Evolutionary conservation across 2,797 vertebrate species (phyloP).

Genomic region (Geotrypetes seraphini): DNA sequence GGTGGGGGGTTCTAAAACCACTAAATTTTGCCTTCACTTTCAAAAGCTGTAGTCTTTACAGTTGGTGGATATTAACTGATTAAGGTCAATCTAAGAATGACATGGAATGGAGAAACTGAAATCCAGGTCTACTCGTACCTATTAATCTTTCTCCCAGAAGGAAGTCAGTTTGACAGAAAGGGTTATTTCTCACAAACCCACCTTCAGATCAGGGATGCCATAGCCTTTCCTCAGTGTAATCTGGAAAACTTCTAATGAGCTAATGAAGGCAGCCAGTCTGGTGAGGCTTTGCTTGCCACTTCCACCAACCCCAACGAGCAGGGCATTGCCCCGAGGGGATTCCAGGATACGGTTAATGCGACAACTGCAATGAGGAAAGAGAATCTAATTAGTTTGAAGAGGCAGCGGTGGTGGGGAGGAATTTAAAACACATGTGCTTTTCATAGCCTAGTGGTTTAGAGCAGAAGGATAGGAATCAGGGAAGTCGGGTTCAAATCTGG

Average conservation of each 20-base stretch:
- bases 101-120: too few species aligned
- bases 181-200: too few species aligned
- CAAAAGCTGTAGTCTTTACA: too few species aligned
- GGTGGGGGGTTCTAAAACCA: too few species aligned
- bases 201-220: conserved; percentile 79
- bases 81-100: not conserved
- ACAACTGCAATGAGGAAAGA: conserved; percentile 56
- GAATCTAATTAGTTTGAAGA: not conserved
- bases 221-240: conserved; percentile 86
- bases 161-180: not conserved
- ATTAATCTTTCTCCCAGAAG: not conserved
- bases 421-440: too few species aligned
- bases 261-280: conserved; percentile 85
- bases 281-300: conserved; percentile 94
- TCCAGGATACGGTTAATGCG: conserved; percentile 86
- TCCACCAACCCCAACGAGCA: conserved; percentile 86
- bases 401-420: too few species aligned
- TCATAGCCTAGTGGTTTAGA: too few species aligned
- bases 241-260: conserved; percentile 84
- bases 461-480: too few species aligned
- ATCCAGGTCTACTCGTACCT: too few species aligned
- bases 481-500: too few species aligned
- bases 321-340: conserved; percentile 76
- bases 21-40: too few species aligned
- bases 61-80: too few species aligned